Evolutionary conservation across 2,113 vertebrate genomes (phyloP).

Genomic region (Microcebus murinus): DNA sequence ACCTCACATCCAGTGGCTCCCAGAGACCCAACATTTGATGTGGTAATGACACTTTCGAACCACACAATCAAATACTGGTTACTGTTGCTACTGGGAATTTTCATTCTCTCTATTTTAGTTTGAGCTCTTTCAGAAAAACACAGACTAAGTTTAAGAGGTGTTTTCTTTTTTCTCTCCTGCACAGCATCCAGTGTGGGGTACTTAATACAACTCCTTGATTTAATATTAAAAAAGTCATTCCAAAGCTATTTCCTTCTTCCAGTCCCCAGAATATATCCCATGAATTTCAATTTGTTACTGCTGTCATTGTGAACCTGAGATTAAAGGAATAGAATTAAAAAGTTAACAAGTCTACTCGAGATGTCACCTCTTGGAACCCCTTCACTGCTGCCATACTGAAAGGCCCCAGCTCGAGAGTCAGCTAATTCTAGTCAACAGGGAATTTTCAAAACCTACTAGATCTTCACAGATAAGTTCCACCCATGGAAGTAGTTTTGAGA

Average conservation of each 20-base stretch:
- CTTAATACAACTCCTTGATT: background rate
- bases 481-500: background rate
- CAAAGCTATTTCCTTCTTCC: background rate
- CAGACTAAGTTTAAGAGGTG: background rate
- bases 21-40: background rate
- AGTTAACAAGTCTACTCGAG: background rate
- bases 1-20: background rate
- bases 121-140: slow-evolving; percentile 28
- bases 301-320: background rate
- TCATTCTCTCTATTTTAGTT: background rate
- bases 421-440: background rate
- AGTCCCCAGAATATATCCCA: background rate
- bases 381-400: background rate
- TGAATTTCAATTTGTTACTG: background rate
- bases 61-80: background rate
- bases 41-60: background rate
- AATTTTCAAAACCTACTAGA: background rate
- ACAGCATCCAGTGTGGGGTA: background rate
- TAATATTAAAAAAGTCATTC: slow-evolving; percentile 40
- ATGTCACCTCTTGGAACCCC: background rate
- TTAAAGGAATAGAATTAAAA: background rate
- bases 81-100: background rate
- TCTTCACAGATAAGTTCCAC: background rate
- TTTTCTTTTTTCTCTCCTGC: background rate
- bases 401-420: background rate